phyloP scores from a whole-genome alignment of 2,113 vertebrate species.

The Symphodus melops region DNA sequence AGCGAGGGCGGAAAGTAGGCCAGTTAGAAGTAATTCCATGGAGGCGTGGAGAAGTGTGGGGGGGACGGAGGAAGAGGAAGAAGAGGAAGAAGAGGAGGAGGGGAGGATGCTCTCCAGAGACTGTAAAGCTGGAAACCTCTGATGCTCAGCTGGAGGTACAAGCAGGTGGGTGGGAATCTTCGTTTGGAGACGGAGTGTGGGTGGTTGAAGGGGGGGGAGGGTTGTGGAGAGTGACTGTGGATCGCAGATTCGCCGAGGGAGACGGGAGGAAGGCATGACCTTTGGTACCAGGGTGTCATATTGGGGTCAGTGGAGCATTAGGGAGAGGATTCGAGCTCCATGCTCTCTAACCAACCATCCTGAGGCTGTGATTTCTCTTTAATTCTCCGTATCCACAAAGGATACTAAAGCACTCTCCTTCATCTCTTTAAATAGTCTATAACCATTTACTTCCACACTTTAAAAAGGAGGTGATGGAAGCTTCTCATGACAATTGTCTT shows the following conservation, averaged over 20 bases:
- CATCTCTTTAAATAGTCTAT: conserved; percentile 41
- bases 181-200: conserved; percentile 60
- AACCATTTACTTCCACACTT: conserved; percentile 32
- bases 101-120: conserved; percentile 60
- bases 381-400: conserved; percentile 11
- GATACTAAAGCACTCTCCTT: conserved; percentile 20
- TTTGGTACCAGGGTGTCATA: conserved; percentile 64
- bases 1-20: conserved; percentile 80
- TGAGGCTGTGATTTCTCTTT: conserved; percentile 33
- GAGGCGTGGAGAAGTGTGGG: conserved; percentile 60
- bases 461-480: conserved; percentile 32
- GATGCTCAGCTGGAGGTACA: conserved; percentile 72
- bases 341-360: conserved; percentile 35
- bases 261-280: conserved; percentile 55
- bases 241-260: conserved; percentile 39
- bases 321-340: conserved; percentile 32
- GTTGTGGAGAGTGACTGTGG: not conserved
- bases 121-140: conserved; percentile 63
- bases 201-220: conserved; percentile 37
- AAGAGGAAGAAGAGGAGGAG: conserved; percentile 13
- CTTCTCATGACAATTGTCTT: conserved; percentile 15
- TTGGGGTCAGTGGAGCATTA: conserved; percentile 62
- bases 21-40: conserved; percentile 82
- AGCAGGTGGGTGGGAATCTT: conserved; percentile 76
- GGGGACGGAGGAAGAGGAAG: conserved; percentile 38